Conservation (phyloP, 1,140 invertebrate species). For the Aphis craccivora region DNA sequence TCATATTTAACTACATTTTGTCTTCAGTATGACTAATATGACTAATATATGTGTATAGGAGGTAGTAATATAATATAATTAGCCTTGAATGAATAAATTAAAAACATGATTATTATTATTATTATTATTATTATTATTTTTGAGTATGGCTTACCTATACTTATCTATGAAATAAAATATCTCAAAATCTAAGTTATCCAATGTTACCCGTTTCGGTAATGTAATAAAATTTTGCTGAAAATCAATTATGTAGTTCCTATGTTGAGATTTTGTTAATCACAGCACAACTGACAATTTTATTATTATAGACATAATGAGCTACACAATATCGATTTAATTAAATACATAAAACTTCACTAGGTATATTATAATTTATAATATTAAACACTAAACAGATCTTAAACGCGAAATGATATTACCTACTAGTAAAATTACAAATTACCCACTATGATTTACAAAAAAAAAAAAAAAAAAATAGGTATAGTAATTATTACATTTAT, state of each 20-base stretch:
- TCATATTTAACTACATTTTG: not conserved
- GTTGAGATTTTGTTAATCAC: slow-evolving; percentile 17
- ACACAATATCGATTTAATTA: slow-evolving; percentile 20
- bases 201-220: not conserved
- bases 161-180: not conserved
- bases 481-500: slow-evolving; percentile 7
- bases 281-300: slow-evolving; percentile 8
- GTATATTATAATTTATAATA: not conserved
- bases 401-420: not conserved
- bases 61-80: not conserved
- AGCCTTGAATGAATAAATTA: slow-evolving; percentile 31
- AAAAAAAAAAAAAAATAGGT: slow-evolving; percentile 22
- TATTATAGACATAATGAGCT: slow-evolving; percentile 31
- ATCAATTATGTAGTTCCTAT: not conserved
- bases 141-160: slow-evolving; percentile 9
- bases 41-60: not conserved
- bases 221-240: not conserved
- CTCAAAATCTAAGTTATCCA: not conserved
- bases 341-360: not conserved
- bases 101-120: not conserved
- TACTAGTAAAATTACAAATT: slow-evolving; percentile 28
- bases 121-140: not conserved
- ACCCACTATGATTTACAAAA: not conserved
- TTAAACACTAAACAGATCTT: not conserved
- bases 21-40: not conserved